A percentile compares a stretch with the other conserved stretches of the same genome.
Conservation (phyloP, 2,113 vertebrate genomes). For the Caretta caretta region DNA sequence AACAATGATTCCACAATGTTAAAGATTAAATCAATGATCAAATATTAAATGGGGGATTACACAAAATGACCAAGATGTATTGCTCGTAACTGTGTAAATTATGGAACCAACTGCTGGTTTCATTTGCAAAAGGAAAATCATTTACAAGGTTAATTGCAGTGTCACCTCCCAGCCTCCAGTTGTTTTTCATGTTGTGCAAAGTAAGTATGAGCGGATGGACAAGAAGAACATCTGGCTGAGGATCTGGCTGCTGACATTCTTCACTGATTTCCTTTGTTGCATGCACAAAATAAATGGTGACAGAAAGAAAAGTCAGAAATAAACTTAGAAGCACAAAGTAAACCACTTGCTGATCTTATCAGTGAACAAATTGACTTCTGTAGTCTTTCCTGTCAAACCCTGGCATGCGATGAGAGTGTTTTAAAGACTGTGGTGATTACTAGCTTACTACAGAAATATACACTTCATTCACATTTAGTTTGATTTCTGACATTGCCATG, state of each 20-base stretch:
- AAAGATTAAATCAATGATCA: conserved; percentile 70
- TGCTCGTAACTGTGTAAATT: conserved; percentile 70
- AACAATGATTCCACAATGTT: conserved; percentile 28
- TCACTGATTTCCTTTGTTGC: conserved; percentile 70
- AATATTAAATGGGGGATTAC: conserved; percentile 72
- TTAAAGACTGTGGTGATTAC: neutral
- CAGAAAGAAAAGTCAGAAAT: conserved; percentile 42
- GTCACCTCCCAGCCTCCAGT: conserved; percentile 62
- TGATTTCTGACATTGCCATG: neutral
- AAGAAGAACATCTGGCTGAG: conserved; percentile 75
- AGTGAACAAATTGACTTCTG: neutral
- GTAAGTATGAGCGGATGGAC: conserved; percentile 75
- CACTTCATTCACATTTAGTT: conserved; percentile 15
- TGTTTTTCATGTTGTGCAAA: conserved; percentile 70
- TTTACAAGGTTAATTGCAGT: conserved; percentile 80
- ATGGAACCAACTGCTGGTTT: conserved; percentile 51
- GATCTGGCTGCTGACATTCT: conserved; percentile 63
- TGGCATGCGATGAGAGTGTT: neutral
- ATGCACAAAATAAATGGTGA: conserved; percentile 51
- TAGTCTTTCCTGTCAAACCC: neutral
- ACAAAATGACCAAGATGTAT: conserved; percentile 69
- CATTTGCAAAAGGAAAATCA: conserved; percentile 63
- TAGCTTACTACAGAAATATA: neutral
- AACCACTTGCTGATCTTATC: conserved; percentile 19
- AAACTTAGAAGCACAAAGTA: conserved; percentile 37